phyloP scores from a whole-genome alignment of 2,888 invertebrate species.

The Conops quadrifasciatus region DNA sequence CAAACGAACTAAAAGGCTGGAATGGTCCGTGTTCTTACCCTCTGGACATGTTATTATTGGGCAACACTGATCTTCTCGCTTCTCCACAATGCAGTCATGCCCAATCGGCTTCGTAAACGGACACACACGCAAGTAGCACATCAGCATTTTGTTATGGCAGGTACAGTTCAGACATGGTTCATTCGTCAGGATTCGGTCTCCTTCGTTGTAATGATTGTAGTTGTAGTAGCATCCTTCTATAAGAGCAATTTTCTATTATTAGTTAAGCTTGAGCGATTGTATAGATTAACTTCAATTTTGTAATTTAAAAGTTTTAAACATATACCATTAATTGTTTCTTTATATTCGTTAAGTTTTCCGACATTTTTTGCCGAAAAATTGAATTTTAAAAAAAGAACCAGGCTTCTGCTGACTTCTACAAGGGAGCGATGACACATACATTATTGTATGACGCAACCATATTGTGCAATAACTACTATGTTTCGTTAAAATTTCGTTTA shows the following conservation, averaged over 20 bases:
- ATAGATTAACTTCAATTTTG: too few relatives aligned
- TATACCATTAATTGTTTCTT: too few relatives aligned
- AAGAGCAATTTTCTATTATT: constrained; percentile 54
- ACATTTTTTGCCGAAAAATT: background rate
- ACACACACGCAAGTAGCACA: constrained; percentile 93
- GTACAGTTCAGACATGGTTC: constrained; percentile 96
- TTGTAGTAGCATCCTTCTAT: constrained; percentile 90
- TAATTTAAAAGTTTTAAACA: too few relatives aligned
- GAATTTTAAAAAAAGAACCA: background rate
- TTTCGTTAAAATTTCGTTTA: too few relatives aligned
- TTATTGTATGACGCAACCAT: too few relatives aligned
- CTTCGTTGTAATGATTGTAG: constrained; percentile 92
- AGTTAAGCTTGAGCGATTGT: too few relatives aligned
- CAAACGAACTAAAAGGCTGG: too few relatives aligned
- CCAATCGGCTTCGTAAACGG: constrained; percentile 94
- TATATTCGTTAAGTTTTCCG: too few relatives aligned
- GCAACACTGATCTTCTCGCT: constrained; percentile 91
- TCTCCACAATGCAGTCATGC: constrained; percentile 89
- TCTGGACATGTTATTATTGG: constrained; percentile 93
- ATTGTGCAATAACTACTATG: too few relatives aligned
- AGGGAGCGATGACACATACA: too few relatives aligned
- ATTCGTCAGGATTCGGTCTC: constrained; percentile 92
- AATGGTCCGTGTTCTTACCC: constrained; percentile 74
- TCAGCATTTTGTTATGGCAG: constrained; percentile 92
- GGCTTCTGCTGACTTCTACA: background rate